Evolutionary conservation across 2,113 vertebrate genomes (phyloP).

Genomic region (Lontra canadensis): DNA sequence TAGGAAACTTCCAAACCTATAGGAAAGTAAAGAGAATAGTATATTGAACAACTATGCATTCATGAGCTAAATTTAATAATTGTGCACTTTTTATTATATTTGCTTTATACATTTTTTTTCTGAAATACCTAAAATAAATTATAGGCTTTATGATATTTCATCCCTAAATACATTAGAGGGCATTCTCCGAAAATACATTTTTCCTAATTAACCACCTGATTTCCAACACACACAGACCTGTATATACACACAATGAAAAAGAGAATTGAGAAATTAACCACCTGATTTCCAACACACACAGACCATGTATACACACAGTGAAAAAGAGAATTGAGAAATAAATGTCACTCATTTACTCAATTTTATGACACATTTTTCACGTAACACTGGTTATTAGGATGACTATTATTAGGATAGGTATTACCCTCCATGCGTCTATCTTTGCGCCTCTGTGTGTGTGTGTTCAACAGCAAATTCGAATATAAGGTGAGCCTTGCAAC

Average conservation of each 20-base stretch:
- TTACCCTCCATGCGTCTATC: background rate
- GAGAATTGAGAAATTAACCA: background rate
- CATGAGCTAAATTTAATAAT: background rate
- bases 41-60: background rate
- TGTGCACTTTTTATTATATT: background rate
- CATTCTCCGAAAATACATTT: background rate
- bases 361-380: background rate
- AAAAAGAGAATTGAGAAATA: background rate
- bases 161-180: background rate
- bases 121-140: conserved; percentile 41
- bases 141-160: background rate
- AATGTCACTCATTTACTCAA: background rate
- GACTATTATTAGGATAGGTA: background rate
- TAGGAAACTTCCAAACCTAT: background rate
- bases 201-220: background rate
- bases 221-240: background rate
- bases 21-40: background rate
- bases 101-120: background rate
- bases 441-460: background rate
- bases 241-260: background rate
- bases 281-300: background rate
- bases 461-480: background rate
- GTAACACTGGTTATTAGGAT: background rate
- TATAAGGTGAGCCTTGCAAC: background rate
- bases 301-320: background rate